phyloP scores from a whole-genome alignment of 92 coral and sea anemone genomes.

The Porites evermanni region DNA sequence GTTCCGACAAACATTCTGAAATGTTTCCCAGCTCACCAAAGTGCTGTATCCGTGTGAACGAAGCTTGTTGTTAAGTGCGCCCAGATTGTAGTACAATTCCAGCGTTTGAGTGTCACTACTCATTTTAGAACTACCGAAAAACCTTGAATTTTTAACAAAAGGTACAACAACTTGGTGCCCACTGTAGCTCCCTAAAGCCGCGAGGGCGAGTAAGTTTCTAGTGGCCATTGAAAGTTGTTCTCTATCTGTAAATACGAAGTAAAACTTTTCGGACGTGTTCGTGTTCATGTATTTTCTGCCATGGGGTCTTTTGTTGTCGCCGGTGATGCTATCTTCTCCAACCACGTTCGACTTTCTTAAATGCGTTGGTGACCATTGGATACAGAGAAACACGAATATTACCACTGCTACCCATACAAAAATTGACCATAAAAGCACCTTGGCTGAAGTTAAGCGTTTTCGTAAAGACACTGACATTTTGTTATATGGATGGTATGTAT shows the following conservation, averaged over 20 bases:
- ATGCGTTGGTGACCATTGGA: no score
- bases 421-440: no score
- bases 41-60: background rate
- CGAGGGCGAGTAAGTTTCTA: background rate
- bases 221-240: slow-evolving; percentile 9
- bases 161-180: slow-evolving; percentile 2
- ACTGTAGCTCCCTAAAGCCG: background rate
- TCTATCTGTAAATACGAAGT: background rate
- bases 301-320: background rate
- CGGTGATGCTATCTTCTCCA: background rate
- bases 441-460: no score
- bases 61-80: background rate
- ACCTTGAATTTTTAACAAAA: background rate
- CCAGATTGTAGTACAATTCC: background rate
- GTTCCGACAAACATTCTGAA: background rate
- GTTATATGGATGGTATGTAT: no score
- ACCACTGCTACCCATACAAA: no score
- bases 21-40: background rate
- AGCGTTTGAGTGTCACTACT: background rate
- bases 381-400: no score
- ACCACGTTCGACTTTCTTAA: no score
- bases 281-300: background rate
- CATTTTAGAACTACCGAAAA: background rate
- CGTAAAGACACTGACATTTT: no score
- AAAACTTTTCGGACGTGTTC: background rate